Evolutionary conservation across 2,888 invertebrate species (phyloP), one percentile per base, ranked within the genome.

Genomic region (Mythimna pallens): DNA sequence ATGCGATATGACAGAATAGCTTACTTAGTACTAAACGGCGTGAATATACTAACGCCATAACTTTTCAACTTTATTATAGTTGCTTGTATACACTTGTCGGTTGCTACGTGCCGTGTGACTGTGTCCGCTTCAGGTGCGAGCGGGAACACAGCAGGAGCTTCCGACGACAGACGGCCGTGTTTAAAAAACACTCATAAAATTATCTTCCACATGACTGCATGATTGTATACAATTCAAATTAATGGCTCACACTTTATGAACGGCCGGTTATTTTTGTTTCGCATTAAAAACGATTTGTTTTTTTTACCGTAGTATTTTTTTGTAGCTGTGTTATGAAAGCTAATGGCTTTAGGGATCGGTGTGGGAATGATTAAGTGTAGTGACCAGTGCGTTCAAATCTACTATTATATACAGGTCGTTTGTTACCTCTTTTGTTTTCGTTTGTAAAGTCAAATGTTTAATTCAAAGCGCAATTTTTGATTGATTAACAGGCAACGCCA

Each of bases 181-280:
- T 78, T 72, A 77, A 82, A 81, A 83, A 86, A 85, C 81, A 85
- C 83, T 84, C 87, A 78, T 82, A 87, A 86, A 87, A 89, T 88
- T 83, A 86, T 89, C 87, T 88, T 89, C 81, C 86, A 87, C 88
- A 86, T 86, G 89, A 89, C 85, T 87, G 89, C 86, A 78, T 81
- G 81, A 86, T 86, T 82, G 90, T 89, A 85, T 88, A 91, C 91
- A 89, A 89, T 90, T 88, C 83, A 89, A 90, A 90, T 92, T 91
- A 93, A 92, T 93, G 90, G 90, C 82, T 89, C 83, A 89, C 86
- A 88, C 89, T 89, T 88, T 90, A 89, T 87, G 87, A 89, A 89
- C 88, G 86, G 73, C 81, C 86, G 84, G 92, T 88, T 93, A 93
- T 93, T 93, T 90, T 89, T 88, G 89, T 89, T 87, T 81, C 80